Evolutionary conservation across 2,888 invertebrate species (phyloP).

Genomic region (Melipona bicolor): DNA sequence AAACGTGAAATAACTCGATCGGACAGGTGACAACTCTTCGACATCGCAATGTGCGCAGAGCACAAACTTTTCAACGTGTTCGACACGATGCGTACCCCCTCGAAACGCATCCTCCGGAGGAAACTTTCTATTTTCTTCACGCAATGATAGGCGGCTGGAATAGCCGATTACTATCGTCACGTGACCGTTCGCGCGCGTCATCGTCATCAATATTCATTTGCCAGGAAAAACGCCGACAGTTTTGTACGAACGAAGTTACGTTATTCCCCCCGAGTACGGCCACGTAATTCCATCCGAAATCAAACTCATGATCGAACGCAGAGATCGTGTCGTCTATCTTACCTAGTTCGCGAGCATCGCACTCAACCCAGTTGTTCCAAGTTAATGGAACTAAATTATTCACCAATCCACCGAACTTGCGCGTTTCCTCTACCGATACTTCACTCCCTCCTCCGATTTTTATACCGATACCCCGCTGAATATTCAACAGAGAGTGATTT

Average conservation of each 20-base stretch:
- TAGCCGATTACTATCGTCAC: conserved; percentile 23
- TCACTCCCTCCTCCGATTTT: not conserved
- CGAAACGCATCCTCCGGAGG: conserved; percentile 1
- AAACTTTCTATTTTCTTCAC: conserved; percentile 30
- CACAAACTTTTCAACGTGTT: not conserved
- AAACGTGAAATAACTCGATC: too few species aligned
- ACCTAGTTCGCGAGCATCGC: not conserved
- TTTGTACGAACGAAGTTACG: conserved; percentile 3
- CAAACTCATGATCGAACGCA: not conserved
- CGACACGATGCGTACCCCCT: not conserved
- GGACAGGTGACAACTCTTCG: not conserved
- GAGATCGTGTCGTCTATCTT: not conserved
- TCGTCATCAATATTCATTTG: conserved; percentile 12
- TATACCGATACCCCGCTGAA: not conserved
- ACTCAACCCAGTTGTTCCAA: not conserved
- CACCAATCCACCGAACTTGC: not conserved
- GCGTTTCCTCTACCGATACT: not conserved
- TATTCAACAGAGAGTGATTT: not conserved
- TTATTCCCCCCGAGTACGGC: not conserved
- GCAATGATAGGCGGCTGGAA: not conserved
- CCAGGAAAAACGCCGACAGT: not conserved
- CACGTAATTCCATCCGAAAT: not conserved
- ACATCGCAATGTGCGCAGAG: not conserved
- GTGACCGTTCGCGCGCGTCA: not conserved
- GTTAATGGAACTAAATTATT: conserved; percentile 5